Percentiles rank a stretch among this genome's conserved stretches.
These are phyloP conservation scores for Peromyscus polionotus DNA, from an alignment of 2,113 vertebrate genomes.

Conservation along the genomic window DNA sequence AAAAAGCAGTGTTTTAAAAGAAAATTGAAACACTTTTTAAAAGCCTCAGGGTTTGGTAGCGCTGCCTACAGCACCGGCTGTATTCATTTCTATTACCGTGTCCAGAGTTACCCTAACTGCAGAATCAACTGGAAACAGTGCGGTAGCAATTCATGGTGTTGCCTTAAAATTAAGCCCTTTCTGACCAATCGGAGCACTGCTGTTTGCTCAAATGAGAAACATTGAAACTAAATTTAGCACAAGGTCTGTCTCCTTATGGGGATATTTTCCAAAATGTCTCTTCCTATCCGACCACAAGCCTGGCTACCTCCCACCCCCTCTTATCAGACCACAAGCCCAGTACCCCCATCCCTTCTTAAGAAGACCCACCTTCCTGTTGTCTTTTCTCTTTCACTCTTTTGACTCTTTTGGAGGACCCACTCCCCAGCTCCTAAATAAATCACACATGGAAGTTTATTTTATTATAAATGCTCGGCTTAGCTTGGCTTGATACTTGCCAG, in stretches of 20 bases:
- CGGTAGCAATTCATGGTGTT: not conserved
- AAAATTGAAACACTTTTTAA: slow-evolving; percentile 50
- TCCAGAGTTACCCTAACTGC: slow-evolving; percentile 30
- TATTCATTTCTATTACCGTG: slow-evolving; percentile 35
- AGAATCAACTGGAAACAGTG: slow-evolving; percentile 35
- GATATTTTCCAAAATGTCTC: not conserved
- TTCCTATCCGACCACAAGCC: not conserved
- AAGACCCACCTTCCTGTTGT: not conserved
- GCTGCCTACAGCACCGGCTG: not conserved
- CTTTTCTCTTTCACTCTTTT: no score
- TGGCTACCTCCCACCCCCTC: not conserved
- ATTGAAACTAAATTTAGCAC: slow-evolving; percentile 16
- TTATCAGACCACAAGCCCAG: not conserved
- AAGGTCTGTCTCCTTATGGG: not conserved
- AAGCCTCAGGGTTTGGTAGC: slow-evolving; percentile 43
- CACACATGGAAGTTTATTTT: no score
- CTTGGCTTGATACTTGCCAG: no score
- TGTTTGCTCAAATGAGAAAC: slow-evolving; percentile 56
- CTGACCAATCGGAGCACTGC: slow-evolving; percentile 10
- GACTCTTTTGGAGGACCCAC: no score
- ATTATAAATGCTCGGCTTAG: no score
- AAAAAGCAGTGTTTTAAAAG: slow-evolving; percentile 42
- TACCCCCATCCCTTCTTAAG: not conserved
- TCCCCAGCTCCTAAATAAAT: no score
- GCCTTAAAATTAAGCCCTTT: slow-evolving; percentile 60